phyloP scores from a whole-genome alignment of 1,140 invertebrate genomes.

The Drosophila kohkoa region DNA sequence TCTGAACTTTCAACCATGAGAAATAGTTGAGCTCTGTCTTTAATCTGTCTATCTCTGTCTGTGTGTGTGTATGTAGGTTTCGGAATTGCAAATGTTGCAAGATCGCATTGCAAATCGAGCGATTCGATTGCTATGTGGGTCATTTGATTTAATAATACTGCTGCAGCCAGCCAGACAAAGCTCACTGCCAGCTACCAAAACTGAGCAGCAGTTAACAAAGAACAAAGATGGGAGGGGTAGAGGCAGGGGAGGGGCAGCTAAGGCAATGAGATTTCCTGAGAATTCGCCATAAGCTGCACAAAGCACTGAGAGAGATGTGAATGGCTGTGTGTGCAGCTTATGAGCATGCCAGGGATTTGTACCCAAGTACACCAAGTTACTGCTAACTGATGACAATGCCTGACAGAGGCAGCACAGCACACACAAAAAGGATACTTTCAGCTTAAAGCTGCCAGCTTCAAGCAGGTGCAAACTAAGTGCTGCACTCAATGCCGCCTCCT shows the following conservation, averaged over 20 bases:
- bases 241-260: not conserved
- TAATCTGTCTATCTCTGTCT: constrained; percentile 28
- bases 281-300: constrained; percentile 68
- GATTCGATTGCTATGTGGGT: constrained; percentile 77
- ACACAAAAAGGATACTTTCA: not conserved
- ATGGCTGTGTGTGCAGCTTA: constrained; percentile 43
- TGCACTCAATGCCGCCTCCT: not conserved
- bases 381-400: constrained; percentile 49
- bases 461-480: constrained; percentile 16
- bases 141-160: constrained; percentile 76
- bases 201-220: constrained; percentile 2
- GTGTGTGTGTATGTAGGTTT: constrained; percentile 15
- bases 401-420: constrained; percentile 16
- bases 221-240: not conserved
- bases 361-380: constrained; percentile 17
- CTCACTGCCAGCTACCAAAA: constrained; percentile 3
- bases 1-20: constrained; percentile 40
- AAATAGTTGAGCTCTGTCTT: constrained; percentile 37
- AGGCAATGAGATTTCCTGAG: constrained; percentile 40
- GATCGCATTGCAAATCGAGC: constrained; percentile 63
- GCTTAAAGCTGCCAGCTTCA: constrained; percentile 13
- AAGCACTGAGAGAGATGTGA: constrained; percentile 41
- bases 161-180: constrained; percentile 30
- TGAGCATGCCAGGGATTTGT: constrained; percentile 47
- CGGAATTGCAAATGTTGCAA: constrained; percentile 56